Base-by-base conservation (phyloP, 1,140 invertebrate genomes). In the Diachasmimorpha longicaudata region DNA sequence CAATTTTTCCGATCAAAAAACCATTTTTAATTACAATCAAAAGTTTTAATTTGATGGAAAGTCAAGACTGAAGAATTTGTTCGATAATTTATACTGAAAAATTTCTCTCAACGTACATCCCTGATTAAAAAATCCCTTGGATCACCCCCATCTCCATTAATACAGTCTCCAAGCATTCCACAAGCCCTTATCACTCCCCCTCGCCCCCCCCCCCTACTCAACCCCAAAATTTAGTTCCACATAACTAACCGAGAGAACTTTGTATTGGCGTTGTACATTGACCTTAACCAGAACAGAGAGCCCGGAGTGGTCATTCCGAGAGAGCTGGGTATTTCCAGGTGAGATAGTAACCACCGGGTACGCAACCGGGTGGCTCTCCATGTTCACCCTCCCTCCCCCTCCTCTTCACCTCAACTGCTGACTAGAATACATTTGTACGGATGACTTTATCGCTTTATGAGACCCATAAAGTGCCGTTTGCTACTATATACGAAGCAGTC, bases 381-480 rank as follows among this genome's bases (percentile, higher is more conserved):
- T 70, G 21, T 23, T 13, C 42, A n/a, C 31, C 67, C 67, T 21
- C 67, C n/a, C n/a, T n/a, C n/a, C n/a, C n/a, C n/a, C n/a, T n/a
- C 31, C 36, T 21, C 67, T 19, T 46, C 21, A 46, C 46, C 69
- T 46, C 21, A 25, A 46, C 19, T 31, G 39, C 46, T 46, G 23
- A 25, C 46, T 21, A 44, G 37, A 42, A 16, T 70, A 70, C 39
- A 46, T 21, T 81, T 81, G 78, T 82, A 83, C 75, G 77, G 79
- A 83, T 83, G 81, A 81, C 84, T 85, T 84, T 85, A 84, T 84
- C 82, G 80, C 74, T 82, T 84, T 83, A 84, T 81, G 83, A 82
- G 79, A 48, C 68, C 81, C 81, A 82, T 84, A 85, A 84, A 84
- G 79, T 80, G 83, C 77, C 67, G 72, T 73, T 79, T 72, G 73